These are phyloP conservation scores for Pyrocoelia pectoralis DNA, from an alignment of 2,888 invertebrate genomes.

Conservation along the genomic window DNA sequence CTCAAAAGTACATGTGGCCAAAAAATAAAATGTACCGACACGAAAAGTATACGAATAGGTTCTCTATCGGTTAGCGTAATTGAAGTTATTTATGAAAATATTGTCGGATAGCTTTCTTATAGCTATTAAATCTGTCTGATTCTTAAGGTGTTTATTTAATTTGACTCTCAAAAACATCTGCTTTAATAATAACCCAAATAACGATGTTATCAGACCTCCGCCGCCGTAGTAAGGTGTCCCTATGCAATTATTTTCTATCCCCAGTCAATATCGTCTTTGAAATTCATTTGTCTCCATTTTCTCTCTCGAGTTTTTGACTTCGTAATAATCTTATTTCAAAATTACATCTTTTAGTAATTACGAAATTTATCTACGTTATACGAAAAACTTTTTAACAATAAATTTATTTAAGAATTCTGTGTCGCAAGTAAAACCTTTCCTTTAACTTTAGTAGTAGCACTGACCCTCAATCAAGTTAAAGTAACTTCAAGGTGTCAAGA, in stretches of 20 bases:
- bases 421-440: too few relatives aligned
- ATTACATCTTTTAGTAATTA: constrained; percentile 18
- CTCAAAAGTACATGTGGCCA: constrained; percentile 37
- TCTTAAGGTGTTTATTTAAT: constrained; percentile 17
- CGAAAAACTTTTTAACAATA: background rate
- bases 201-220: constrained; percentile 44
- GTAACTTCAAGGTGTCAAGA: constrained; percentile 33
- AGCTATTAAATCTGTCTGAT: background rate
- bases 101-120: too few relatives aligned
- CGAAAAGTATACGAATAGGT: constrained; percentile 20
- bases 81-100: too few relatives aligned
- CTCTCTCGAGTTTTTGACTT: constrained; percentile 32
- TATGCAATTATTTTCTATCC: constrained; percentile 54
- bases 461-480: constrained; percentile 29
- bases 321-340: constrained; percentile 19
- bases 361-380: constrained; percentile 7
- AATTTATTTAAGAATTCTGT: too few relatives aligned
- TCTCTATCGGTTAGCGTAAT: background rate
- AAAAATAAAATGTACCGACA: constrained; percentile 38
- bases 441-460: too few relatives aligned
- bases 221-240: constrained; percentile 45
- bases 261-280: constrained; percentile 50
- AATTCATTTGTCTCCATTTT: constrained; percentile 43
- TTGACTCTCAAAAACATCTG: constrained; percentile 12
- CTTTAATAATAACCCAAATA: constrained; percentile 38